Evolutionary conservation across 2,888 invertebrate genomes (phyloP).

Genomic region (Rosalia funebris): DNA sequence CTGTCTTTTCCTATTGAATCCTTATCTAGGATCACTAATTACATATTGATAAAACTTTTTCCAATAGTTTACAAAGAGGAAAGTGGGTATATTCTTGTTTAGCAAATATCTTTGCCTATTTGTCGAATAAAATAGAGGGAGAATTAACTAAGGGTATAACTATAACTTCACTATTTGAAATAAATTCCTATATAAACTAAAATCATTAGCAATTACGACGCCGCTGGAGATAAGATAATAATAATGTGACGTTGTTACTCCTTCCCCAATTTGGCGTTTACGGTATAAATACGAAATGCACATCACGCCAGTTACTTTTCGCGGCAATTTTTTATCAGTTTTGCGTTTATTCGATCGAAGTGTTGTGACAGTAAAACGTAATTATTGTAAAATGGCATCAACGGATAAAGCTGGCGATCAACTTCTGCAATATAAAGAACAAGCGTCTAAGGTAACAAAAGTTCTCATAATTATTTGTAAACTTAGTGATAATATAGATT

Average conservation of each 20-base stretch:
- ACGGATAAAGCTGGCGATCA: conserved; percentile 50
- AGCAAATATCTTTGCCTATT: too few species aligned
- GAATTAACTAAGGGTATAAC: too few species aligned
- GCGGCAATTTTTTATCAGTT: background rate
- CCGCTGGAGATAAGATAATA: background rate
- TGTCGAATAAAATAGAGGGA: too few species aligned
- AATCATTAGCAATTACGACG: background rate
- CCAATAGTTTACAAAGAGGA: too few species aligned
- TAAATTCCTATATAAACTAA: too few species aligned
- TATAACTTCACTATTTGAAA: too few species aligned
- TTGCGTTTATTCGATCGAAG: background rate
- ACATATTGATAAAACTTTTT: too few species aligned
- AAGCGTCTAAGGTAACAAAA: conserved; percentile 42
- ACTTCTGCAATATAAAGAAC: conserved; percentile 46
- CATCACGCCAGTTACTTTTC: background rate
- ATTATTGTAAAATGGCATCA: conserved; percentile 9
- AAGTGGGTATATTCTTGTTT: too few species aligned
- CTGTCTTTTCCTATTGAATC: too few species aligned
- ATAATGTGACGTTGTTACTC: background rate
- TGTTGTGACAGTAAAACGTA: background rate
- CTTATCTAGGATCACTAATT: too few species aligned
- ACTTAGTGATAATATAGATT: too few species aligned
- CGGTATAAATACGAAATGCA: background rate
- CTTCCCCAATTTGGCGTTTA: background rate
- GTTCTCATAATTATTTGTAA: background rate